A percentile compares a stretch with the other conserved stretches of the same genome.
Evolutionary conservation across 92 coral and sea anemone genomes (phyloP).

Genomic region (Zoanthus gigantus): DNA sequence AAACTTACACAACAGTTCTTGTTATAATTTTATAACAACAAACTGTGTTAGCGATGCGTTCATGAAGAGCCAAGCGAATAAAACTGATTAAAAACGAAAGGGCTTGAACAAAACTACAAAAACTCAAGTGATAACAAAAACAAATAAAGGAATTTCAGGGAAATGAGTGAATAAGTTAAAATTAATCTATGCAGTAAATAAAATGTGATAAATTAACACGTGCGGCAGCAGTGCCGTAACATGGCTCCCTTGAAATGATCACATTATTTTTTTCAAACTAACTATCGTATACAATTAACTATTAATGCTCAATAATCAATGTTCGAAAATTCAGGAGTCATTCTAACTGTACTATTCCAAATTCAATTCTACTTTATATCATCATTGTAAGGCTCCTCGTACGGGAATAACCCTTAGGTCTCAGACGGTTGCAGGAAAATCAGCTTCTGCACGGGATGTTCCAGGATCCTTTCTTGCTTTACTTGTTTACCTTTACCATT

Average conservation of each 20-base stretch:
- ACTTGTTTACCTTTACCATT: conserved; percentile 10
- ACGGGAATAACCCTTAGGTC: conserved; percentile 39
- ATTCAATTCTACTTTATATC: not conserved
- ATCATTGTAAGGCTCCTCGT: conserved; percentile 41
- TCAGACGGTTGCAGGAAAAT: conserved; percentile 33
- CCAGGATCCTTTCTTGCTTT: conserved; percentile 30
- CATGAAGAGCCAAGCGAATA: too few relatives aligned
- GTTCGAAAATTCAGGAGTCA: not conserved
- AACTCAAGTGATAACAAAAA: too few relatives aligned
- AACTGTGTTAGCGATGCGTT: too few relatives aligned
- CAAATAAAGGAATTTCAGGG: not conserved
- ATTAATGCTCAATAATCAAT: not conserved
- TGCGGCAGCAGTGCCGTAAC: not conserved
- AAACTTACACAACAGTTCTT: too few relatives aligned
- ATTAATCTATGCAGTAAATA: not conserved
- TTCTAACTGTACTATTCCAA: not conserved
- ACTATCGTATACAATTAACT: not conserved
- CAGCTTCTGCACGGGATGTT: conserved; percentile 57
- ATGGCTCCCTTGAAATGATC: conserved; percentile 39
- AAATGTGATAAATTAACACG: conserved; percentile 9
- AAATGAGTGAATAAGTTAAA: too few relatives aligned
- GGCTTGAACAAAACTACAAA: too few relatives aligned
- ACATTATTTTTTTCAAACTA: not conserved
- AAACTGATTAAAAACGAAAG: too few relatives aligned
- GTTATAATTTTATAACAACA: too few relatives aligned